A percentile compares a stretch with the other conserved stretches of the same genome.
These are phyloP conservation scores for Mactra quadrangularis DNA, from an alignment of 1,140 invertebrate species.

Conservation along the genomic window DNA sequence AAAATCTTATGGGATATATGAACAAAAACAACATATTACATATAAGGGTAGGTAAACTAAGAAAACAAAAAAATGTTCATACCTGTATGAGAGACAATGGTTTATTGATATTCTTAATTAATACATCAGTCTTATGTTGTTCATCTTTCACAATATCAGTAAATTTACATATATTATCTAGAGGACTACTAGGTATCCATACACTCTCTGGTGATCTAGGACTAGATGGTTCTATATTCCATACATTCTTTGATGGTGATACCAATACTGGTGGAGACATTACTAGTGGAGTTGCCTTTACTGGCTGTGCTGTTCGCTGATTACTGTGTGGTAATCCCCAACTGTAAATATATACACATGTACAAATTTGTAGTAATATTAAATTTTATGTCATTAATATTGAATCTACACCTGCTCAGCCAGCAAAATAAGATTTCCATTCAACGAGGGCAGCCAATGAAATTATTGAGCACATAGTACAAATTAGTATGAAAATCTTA, in stretches of 20 bases:
- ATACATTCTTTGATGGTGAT: conserved; percentile 27
- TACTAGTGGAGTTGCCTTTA: neutral
- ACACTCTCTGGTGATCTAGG: conserved; percentile 63
- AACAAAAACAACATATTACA: too few relatives aligned
- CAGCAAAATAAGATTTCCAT: too few relatives aligned
- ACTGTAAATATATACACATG: conserved; percentile 64
- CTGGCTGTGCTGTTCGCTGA: neutral
- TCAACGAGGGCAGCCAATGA: too few relatives aligned
- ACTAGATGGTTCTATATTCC: conserved; percentile 39
- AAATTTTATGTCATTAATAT: neutral
- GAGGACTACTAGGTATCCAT: conserved; percentile 60
- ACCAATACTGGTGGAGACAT: neutral
- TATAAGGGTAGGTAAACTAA: too few relatives aligned
- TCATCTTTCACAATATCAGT: conserved; percentile 79
- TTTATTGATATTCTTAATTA: conserved; percentile 75
- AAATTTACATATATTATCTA: conserved; percentile 69
- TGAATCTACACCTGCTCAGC: too few relatives aligned
- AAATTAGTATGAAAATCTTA: too few relatives aligned
- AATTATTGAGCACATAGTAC: too few relatives aligned
- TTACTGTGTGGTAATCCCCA: conserved; percentile 69
- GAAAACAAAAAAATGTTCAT: too few relatives aligned
- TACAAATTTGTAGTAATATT: neutral
- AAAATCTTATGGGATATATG: too few relatives aligned
- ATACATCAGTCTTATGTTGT: conserved; percentile 69
- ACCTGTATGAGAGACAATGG: conserved; percentile 88